Conservation (phyloP, 2,797 vertebrate species). For the Benthosema pterotum region DNA sequence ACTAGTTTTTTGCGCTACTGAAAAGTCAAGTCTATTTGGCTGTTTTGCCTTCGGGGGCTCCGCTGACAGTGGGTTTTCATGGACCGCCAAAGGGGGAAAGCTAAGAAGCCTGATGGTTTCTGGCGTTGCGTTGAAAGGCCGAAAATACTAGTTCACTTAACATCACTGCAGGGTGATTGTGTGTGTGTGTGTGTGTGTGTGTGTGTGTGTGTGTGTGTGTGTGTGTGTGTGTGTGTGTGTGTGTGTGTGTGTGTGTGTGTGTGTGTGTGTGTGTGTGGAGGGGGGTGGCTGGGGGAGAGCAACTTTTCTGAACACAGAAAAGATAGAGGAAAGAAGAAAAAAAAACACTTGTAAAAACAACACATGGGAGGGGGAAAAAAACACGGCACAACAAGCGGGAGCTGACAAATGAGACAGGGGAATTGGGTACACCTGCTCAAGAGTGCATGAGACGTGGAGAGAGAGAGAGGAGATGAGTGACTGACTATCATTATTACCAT, state of each 20-base stretch:
- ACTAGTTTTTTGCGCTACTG: slow-evolving; percentile 68
- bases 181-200: no score
- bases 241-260: no score
- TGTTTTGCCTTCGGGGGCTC: slow-evolving; percentile 65
- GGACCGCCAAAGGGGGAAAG: slow-evolving; percentile 56
- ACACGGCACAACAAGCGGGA: slow-evolving; percentile 40
- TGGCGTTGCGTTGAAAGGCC: slow-evolving; percentile 56
- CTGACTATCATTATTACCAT: slow-evolving; percentile 64
- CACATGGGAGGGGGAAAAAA: slow-evolving; percentile 51
- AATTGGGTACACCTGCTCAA: slow-evolving; percentile 69
- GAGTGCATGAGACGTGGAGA: slow-evolving; percentile 36
- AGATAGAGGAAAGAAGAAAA: slow-evolving; percentile 7
- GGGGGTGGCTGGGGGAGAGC: slow-evolving; percentile 14
- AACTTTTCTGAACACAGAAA: slow-evolving; percentile 4
- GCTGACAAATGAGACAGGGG: slow-evolving; percentile 56
- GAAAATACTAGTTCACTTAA: slow-evolving; percentile 70
- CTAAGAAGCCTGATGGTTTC: slow-evolving; percentile 66
- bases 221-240: no score
- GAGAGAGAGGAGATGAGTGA: slow-evolving; percentile 19
- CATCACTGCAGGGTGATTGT: slow-evolving; percentile 57
- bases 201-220: no score
- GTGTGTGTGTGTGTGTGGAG: no score
- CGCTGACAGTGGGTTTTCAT: slow-evolving; percentile 60
- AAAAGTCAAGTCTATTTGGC: slow-evolving; percentile 56
- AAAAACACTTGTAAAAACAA: slow-evolving; percentile 25